Conservation (phyloP, 2,113 vertebrate genomes). For the Porphyrio hochstetteri region DNA sequence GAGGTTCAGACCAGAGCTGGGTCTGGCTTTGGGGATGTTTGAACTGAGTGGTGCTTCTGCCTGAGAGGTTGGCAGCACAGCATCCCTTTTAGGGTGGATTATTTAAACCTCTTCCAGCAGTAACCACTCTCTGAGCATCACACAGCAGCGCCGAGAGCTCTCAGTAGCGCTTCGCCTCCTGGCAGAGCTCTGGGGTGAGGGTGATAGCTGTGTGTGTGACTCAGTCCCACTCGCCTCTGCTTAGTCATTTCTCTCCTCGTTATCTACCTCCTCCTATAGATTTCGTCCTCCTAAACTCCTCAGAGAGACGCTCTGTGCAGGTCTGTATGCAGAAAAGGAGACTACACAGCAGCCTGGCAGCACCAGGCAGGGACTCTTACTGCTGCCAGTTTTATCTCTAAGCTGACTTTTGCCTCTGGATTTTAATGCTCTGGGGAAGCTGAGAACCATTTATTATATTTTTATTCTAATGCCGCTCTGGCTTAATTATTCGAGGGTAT, state of each 20-base stretch:
- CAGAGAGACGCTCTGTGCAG: background rate
- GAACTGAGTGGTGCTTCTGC: background rate
- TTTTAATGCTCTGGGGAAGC: background rate
- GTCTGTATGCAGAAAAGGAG: background rate
- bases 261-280: background rate
- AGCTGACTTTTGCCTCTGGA: background rate
- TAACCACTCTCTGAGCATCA: rapidly evolving
- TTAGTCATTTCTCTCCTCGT: background rate
- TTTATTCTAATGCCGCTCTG: background rate
- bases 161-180: background rate
- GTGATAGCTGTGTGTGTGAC: background rate
- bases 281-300: background rate
- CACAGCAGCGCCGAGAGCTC: background rate
- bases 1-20: background rate
- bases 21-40: background rate
- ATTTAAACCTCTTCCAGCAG: background rate
- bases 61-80: background rate
- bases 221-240: background rate
- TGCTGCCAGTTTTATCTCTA: background rate
- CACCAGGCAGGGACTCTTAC: background rate
- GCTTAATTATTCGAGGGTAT: background rate
- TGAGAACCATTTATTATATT: background rate
- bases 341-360: background rate
- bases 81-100: background rate
- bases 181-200: background rate